A percentile compares a stretch with the other conserved stretches of the same genome.
Evolutionary conservation across 2,888 invertebrate species (phyloP).

Genomic region (Horisme vitalbata): DNA sequence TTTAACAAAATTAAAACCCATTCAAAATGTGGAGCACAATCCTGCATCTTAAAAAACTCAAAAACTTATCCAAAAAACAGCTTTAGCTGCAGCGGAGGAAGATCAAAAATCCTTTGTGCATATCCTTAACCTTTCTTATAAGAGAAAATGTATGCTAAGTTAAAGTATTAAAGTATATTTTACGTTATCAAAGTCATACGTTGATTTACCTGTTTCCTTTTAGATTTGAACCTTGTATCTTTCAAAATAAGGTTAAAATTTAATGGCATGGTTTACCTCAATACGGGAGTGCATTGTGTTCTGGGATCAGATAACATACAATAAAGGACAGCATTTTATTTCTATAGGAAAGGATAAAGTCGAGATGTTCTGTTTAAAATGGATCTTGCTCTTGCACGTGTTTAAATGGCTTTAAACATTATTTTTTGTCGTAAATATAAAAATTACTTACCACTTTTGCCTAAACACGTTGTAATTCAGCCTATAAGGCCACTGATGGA

Average conservation of each 20-base stretch:
- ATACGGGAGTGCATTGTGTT: conserved; percentile 48
- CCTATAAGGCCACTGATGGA: too few relatives aligned
- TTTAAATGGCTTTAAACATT: not conserved
- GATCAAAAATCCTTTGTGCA: conserved; percentile 12
- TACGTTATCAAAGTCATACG: conserved; percentile 13
- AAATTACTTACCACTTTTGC: too few relatives aligned
- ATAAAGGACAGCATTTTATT: conserved; percentile 22
- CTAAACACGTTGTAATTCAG: too few relatives aligned
- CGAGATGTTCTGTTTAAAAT: conserved; percentile 14
- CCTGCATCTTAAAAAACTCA: conserved; percentile 10
- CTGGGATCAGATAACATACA: conserved; percentile 43
- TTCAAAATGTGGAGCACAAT: conserved; percentile 49
- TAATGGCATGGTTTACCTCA: conserved; percentile 3
- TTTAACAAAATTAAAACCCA: conserved; percentile 46
- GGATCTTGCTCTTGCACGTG: conserved; percentile 22
- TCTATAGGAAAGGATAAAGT: conserved; percentile 24
- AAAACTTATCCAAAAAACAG: not conserved
- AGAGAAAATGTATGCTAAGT: conserved; percentile 19
- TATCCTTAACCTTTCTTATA: conserved; percentile 2
- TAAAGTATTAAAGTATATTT: conserved; percentile 18
- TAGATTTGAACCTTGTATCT: conserved; percentile 7
- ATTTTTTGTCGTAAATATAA: too few relatives aligned
- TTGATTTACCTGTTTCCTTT: conserved; percentile 10
- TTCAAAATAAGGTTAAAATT: conserved; percentile 15
- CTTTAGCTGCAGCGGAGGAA: not conserved